phyloP scores from a whole-genome alignment of 2,113 vertebrate species.

The Tonatia bakeri region DNA sequence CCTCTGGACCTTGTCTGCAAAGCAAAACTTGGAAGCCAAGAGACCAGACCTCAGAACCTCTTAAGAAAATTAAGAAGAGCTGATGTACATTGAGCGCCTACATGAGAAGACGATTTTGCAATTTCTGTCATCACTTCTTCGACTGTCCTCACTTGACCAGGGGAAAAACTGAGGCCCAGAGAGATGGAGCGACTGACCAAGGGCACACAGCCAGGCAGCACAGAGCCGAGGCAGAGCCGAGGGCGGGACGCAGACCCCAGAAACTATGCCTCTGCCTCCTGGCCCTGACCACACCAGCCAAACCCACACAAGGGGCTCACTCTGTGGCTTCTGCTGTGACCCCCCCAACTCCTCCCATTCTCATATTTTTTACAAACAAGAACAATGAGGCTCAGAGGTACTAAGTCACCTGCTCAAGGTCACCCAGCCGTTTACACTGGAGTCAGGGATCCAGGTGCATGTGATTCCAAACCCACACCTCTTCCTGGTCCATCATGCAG shows the following conservation, averaged over 20 bases:
- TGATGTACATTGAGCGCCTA: rapidly evolving
- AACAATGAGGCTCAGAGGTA: not conserved
- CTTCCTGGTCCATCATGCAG: rapidly evolving
- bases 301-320: not conserved
- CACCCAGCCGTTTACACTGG: not conserved
- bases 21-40: not conserved
- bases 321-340: not conserved
- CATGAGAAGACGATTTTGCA: not conserved
- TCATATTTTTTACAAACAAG: not conserved
- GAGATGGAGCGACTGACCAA: not conserved
- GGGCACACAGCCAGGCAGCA: not conserved
- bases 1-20: not conserved
- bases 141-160: not conserved
- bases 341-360: not conserved
- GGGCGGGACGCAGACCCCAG: not conserved
- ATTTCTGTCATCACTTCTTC: not conserved
- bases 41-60: not conserved
- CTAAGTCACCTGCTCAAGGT: not conserved
- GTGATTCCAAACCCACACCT: not conserved
- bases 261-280: not conserved
- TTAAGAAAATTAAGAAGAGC: conserved; percentile 35
- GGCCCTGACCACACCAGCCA: rapidly evolving
- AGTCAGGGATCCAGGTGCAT: not conserved
- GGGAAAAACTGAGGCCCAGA: conserved; percentile 7
- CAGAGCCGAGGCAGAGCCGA: not conserved